Evolutionary conservation across 2,888 invertebrate species (phyloP).

Genomic region (Idaea aversata): DNA sequence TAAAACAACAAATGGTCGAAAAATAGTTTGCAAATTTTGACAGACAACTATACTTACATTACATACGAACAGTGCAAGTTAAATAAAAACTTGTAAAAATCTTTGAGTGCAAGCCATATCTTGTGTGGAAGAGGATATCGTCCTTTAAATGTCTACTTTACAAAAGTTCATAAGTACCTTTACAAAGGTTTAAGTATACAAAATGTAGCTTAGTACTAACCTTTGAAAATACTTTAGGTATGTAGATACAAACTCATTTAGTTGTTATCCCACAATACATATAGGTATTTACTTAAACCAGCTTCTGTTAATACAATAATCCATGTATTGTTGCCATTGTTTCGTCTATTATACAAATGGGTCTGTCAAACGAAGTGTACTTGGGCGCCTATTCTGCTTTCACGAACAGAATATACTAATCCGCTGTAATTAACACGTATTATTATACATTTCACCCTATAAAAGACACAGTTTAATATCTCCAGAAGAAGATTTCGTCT

Average conservation of each 20-base stretch:
- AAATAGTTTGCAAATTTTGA: too few species aligned
- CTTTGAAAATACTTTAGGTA: slow-evolving; percentile 26
- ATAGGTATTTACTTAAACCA: slow-evolving; percentile 8
- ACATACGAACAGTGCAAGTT: too few species aligned
- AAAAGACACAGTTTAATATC: slow-evolving; percentile 5
- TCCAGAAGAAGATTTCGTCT: slow-evolving; percentile 13
- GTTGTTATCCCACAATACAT: background rate
- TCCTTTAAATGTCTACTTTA: background rate
- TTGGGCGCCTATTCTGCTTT: slow-evolving; percentile 8
- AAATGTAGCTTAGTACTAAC: slow-evolving; percentile 13
- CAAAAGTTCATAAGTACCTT: background rate
- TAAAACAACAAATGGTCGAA: too few species aligned
- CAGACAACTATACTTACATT: too few species aligned
- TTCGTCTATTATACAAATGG: slow-evolving; percentile 24
- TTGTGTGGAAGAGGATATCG: too few species aligned
- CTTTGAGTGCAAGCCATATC: too few species aligned
- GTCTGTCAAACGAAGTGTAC: slow-evolving; percentile 12
- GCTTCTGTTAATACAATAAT: slow-evolving; percentile 32
- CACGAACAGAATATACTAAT: slow-evolving; percentile 17
- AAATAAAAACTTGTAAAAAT: too few species aligned
- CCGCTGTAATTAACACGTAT: slow-evolving; percentile 9
- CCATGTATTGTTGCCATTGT: slow-evolving; percentile 39
- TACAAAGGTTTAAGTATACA: background rate
- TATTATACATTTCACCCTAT: background rate
- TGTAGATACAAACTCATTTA: slow-evolving; percentile 15